Evolutionary conservation across 2,888 invertebrate genomes (phyloP), one percentile per base, ranked within the genome.

Genomic region (Drosophila putrida): DNA sequence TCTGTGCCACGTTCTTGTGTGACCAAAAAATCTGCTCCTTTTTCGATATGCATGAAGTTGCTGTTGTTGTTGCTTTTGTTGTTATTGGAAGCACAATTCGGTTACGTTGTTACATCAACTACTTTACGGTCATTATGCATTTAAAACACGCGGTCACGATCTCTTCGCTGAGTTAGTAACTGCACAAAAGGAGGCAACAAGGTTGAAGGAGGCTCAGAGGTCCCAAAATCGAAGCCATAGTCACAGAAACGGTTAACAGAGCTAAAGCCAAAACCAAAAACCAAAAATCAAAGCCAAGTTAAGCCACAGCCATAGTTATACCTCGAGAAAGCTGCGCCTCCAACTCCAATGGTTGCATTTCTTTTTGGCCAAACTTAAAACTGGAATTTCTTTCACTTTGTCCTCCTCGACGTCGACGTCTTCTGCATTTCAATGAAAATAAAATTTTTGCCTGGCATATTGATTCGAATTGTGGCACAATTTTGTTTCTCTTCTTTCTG

Each of bases 131-230:
- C 91, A 91, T 91, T 91, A 92, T 91, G 92, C 92, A 91, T 91
- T 91, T 91, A 90, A 91, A 92, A 91, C 92, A 91, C 89, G 92
- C 91, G 91, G 91, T 91, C 91, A 91, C 91, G 91, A 91, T 91
- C 91, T 91, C 88, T 51, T 77, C 86, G 82, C 88, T 89, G 90
- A 90, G 89, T 90, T 86, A 89, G 86, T 88, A 86, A 87, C 89
- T 89, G 82, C 87, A 72, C 75, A 67, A 76, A 81, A 74, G 74
- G 67, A 75, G 55, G 55, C 41, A 43, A 20, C 20, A 20, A 43
- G 33, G 36, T 35, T 35, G 55, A n/a, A 54, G 54, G 46, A 54
- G 62, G 38, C 54, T 13, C 35, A 60, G 49, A 76, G 60, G 44
- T 73, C 62, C 72, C 69, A 71, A 81, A 88, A 75, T 75, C 78